Evolutionary conservation across 2,797 vertebrate genomes (phyloP), one percentile per base, ranked within the genome.

Genomic region (Sebastolobus alascanus): DNA sequence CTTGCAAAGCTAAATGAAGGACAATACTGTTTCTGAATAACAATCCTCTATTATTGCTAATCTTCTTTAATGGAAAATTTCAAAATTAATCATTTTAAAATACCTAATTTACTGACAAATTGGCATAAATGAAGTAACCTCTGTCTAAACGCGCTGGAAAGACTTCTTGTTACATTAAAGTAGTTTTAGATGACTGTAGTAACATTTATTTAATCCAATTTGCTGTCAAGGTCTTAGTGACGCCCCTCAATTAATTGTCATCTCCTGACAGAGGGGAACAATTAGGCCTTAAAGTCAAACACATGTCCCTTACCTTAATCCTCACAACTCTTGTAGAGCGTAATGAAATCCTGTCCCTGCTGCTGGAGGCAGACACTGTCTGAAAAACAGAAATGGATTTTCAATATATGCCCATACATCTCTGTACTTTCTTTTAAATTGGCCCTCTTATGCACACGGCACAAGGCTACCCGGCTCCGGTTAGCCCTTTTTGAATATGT

Each of bases 401-500:
- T 95, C 94, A 93, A 94, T 95, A 91, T 86, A 68, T 77, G 58
- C 85, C 83, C 85, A 88, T 85, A 87, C 84, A 84, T 92, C 87
- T 91, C 87, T 80, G 73, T 56, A 37, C 75, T 81, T 84, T 77
- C 82, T 77, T 58, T 77, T 75, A 93, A 92, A 93, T 91, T 91
- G 92, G 71, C 83, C 91, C 22, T 83, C 87, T 84, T 84, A 71
- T 86, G 89, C 81, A 61, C 79, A 56, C 80, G 31, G 74, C 80
- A 87, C 80, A 71, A 84, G 91, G 90, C 88, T 91, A 84, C 90
- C 84, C 64, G 37, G 71, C 84, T 86, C 68, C 38, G 18, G 73
- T 88, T 83, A 89, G 84, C 79, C 79, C 50, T 67, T 97, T 97
- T 97, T 96, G 96, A 97, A 88, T 95, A 96, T 96, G 97, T 99